These are phyloP conservation scores for Adela reaumurella DNA, from an alignment of 2,888 invertebrate genomes.

Conservation along the genomic window DNA sequence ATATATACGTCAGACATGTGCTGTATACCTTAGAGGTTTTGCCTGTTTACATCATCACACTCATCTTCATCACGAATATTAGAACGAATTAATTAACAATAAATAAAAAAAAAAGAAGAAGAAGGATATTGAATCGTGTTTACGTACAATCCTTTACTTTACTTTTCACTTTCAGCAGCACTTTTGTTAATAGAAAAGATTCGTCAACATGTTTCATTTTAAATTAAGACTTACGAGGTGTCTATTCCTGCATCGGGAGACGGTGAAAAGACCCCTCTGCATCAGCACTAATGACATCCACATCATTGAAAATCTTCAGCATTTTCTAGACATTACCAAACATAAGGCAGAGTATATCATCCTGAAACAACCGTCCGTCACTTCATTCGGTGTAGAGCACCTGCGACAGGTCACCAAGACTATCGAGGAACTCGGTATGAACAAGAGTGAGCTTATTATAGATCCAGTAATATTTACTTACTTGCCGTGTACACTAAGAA, in stretches of 20 bases:
- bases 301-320: neutral
- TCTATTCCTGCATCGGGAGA: neutral
- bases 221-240: neutral
- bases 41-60: too few species aligned
- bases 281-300: neutral
- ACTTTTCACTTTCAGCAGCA: too few species aligned
- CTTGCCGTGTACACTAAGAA: constrained; percentile 33
- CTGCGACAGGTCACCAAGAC: constrained; percentile 23
- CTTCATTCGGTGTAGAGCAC: constrained; percentile 23
- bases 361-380: constrained; percentile 31
- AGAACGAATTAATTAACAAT: too few species aligned
- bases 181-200: too few species aligned
- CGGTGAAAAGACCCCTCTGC: neutral
- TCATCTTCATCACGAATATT: too few species aligned
- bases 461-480: constrained; percentile 33
- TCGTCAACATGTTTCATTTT: neutral
- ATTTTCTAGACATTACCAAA: constrained; percentile 22
- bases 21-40: too few species aligned
- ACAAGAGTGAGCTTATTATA: constrained; percentile 21
- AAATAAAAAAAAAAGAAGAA: too few species aligned
- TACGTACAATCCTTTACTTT: too few species aligned
- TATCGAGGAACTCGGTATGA: constrained; percentile 28
- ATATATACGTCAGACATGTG: too few species aligned
- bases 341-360: constrained; percentile 27
- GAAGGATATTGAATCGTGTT: too few species aligned